Evolutionary conservation across 2,888 invertebrate genomes (phyloP), one percentile per base, ranked within the genome.

Genomic region (Sycophila texana): DNA sequence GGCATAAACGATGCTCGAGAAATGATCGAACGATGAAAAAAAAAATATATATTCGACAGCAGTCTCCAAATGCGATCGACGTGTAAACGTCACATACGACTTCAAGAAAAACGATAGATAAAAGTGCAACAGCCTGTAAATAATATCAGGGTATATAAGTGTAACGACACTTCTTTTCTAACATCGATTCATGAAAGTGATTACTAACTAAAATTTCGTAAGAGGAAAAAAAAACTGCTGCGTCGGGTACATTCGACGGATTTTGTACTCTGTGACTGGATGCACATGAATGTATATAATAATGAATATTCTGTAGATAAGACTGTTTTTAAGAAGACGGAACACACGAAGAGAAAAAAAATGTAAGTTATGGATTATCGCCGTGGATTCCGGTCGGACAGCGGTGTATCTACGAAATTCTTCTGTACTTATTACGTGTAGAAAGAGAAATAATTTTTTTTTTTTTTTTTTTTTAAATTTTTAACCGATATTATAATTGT

Each of bases 221-320:
- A 51, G 63, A 68, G 53, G 70, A 51, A 63, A 78, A 16, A 49
- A 39, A 71, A 78, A 61, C 20, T 70, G 70, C 16, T 60, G 2
- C 16, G 49, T 26, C 3, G 2, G 26, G 51, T 10, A 39, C 51
- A 22, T n/a, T 49, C 20, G 16, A 63, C n/a, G 53, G 68, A 72
- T 53, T 71, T 78, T 65, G 22, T 87, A 87, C 85, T 85, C 85
- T 85, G 86, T 86, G 86, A 85, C 84, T 87, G 86, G 84, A 79
- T 82, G 83, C 85, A 86, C 87, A 87, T 84, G 84, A 83, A 84
- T 88, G 89, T 89, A 89, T 86, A 88, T 88, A 88, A 86, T 87
- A 87, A 89, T 88, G 87, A 87, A 88, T 88, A 88, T 84, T 90
- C 89, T 90, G 89, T 87, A 90, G 86, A 84, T 85, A 84, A 87